phyloP scores from a whole-genome alignment of 2,113 vertebrate species.

The Engystomops pustulosus region DNA sequence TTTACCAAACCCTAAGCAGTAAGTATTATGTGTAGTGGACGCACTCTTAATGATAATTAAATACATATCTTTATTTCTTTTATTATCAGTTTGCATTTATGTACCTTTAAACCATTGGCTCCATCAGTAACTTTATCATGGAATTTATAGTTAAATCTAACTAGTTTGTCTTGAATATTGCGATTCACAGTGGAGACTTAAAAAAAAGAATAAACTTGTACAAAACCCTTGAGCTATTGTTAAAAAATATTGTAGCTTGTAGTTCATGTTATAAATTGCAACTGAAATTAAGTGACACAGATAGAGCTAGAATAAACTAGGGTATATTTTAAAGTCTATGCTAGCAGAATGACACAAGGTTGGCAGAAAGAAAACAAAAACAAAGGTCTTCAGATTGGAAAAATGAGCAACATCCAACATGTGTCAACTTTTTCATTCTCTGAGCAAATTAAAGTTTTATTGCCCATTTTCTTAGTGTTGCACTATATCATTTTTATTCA shows the following conservation, averaged over 20 bases:
- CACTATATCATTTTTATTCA: slow-evolving; percentile 40
- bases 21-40: too few species aligned
- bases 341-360: slow-evolving; percentile 22
- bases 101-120: not conserved
- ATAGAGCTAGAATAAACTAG: slow-evolving; percentile 17
- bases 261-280: slow-evolving; percentile 11
- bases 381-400: slow-evolving; percentile 17
- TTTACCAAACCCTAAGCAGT: not conserved
- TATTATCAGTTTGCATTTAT: not conserved
- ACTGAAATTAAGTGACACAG: slow-evolving; percentile 27
- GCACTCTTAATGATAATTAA: too few species aligned
- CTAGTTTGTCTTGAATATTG: not conserved
- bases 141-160: not conserved
- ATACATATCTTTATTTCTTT: not conserved
- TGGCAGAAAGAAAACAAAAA: slow-evolving; percentile 29
- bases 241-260: not conserved
- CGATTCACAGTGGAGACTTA: too few species aligned
- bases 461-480: slow-evolving; percentile 27
- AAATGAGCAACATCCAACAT: slow-evolving; percentile 32
- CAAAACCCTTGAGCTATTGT: not conserved
- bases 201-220: not conserved
- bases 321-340: slow-evolving; percentile 42
- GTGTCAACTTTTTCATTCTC: slow-evolving; percentile 46
- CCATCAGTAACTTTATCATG: not conserved
- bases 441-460: slow-evolving; percentile 55